Evolutionary conservation across 2,888 invertebrate species (phyloP).

Genomic region (Leucophenga maculata): DNA sequence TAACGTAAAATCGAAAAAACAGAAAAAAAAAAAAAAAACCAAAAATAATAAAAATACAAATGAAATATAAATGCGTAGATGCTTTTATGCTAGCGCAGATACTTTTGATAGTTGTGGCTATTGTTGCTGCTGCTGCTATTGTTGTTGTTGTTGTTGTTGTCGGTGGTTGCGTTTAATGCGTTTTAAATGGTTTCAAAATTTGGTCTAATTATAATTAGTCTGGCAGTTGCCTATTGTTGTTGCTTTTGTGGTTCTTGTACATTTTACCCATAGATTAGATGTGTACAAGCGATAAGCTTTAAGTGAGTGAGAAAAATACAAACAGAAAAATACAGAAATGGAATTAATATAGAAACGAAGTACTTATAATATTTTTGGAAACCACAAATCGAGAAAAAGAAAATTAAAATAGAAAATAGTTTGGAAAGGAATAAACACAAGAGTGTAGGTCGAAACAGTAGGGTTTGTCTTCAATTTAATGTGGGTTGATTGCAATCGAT

Average conservation of each 20-base stretch:
- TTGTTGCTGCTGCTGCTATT: not conserved
- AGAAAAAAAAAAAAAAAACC: too few relatives aligned
- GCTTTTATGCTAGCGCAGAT: not conserved
- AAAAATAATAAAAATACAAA: too few relatives aligned
- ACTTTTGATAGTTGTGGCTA: not conserved
- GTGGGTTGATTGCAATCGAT: too few relatives aligned
- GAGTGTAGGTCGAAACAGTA: too few relatives aligned
- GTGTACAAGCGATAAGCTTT: conserved; percentile 32
- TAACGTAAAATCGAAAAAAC: conserved; percentile 6
- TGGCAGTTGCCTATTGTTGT: conserved; percentile 36
- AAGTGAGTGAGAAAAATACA: conserved; percentile 50
- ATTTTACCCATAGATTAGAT: conserved; percentile 27
- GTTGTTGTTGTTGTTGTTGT: not conserved
- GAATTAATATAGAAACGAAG: not conserved
- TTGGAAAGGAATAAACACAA: too few relatives aligned
- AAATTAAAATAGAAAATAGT: too few relatives aligned
- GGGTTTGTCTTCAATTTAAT: too few relatives aligned
- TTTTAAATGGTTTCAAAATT: conserved; percentile 67
- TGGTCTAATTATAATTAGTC: conserved; percentile 65
- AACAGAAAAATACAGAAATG: conserved; percentile 43
- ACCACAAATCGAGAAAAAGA: conserved; percentile 21
- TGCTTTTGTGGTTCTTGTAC: not conserved
- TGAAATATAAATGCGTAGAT: not conserved
- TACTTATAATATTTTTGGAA: conserved; percentile 26
- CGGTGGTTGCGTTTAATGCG: conserved; percentile 56